Conservation (phyloP, 2,797 vertebrate genomes). For the Oophaga sylvatica region DNA sequence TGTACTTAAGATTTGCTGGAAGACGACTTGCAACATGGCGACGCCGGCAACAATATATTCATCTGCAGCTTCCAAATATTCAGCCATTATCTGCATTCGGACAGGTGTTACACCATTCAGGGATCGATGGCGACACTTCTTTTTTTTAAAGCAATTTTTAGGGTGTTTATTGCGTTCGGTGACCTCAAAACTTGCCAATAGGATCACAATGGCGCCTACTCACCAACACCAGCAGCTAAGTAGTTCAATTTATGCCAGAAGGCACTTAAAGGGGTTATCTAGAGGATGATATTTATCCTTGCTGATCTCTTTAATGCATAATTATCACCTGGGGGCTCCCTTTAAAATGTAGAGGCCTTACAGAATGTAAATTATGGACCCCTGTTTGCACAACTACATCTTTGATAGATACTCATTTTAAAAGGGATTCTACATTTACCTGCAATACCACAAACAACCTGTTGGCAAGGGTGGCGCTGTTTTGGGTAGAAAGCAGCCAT, state of each 20-base stretch:
- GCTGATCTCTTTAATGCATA: too few species aligned
- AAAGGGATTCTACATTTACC: too few species aligned
- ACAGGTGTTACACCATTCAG: neutral
- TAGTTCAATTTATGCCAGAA: neutral
- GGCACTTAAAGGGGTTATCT: too few species aligned
- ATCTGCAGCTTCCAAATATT: conserved; percentile 5
- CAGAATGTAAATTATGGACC: neutral
- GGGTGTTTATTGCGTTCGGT: neutral
- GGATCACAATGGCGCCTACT: neutral
- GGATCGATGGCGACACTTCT: neutral
- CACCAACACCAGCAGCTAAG: neutral
- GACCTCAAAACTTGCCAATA: neutral
- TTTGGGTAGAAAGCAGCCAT: too few species aligned
- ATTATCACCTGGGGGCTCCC: too few species aligned
- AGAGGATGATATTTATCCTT: too few species aligned
- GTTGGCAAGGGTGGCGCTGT: too few species aligned
- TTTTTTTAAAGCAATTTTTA: neutral
- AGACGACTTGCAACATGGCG: conserved; percentile 43
- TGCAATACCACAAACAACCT: too few species aligned
- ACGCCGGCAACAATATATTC: conserved; percentile 16
- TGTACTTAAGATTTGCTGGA: conserved; percentile 49
- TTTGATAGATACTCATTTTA: neutral
- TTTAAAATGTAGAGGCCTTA: neutral
- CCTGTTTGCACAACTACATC: neutral
- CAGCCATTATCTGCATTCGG: neutral